Evolutionary conservation across 2,888 invertebrate genomes (phyloP), one percentile per base, ranked within the genome.

Genomic region (Cheilosia pagana): DNA sequence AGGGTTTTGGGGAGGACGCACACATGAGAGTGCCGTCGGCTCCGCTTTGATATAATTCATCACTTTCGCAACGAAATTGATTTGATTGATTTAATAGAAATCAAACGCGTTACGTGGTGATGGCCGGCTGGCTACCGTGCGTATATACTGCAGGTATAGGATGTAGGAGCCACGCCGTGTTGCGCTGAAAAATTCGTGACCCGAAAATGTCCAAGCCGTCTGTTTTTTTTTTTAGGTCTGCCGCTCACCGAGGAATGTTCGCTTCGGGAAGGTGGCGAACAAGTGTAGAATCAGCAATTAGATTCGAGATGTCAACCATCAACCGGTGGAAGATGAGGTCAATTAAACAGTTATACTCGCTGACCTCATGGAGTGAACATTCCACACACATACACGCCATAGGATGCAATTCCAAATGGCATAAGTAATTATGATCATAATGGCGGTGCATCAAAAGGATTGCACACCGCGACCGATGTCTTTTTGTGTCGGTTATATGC

Each of bases 11-110:
- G 63, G 60, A 55, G 31, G 65, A 48, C 43, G 57, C 65, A 28
- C 21, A 12, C 43, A 43, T 39, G 31, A 48, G 19, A 48, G 48
- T 63, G 41, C 59, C 60, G 81, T 76, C 81, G 85, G 85, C 85
- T 72, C 52, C 21, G 48, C 85, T 86, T 86, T 86, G 85, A 86
- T 86, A 86, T 81, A 86, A 86, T 86, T 86, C 85, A 86, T 86
- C 85, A 86, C 85, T 86, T 86, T 86, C 79, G 85, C 85, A 86
- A 86, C 85, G 85, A 81, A 86, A 86, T 86, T 86, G 85, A 81
- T 86, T 81, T 86, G 85, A 86, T 86, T 86, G 85, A 86, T 86
- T 86, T 86, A 86, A 86, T 86, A 86, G 81, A 81, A 86, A 86
- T 72, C 76, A 79, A 85, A 85, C 85, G 85, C 85, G 85, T 81